Conservation (phyloP, 2,888 invertebrate genomes). For the Amitus sp. region DNA sequence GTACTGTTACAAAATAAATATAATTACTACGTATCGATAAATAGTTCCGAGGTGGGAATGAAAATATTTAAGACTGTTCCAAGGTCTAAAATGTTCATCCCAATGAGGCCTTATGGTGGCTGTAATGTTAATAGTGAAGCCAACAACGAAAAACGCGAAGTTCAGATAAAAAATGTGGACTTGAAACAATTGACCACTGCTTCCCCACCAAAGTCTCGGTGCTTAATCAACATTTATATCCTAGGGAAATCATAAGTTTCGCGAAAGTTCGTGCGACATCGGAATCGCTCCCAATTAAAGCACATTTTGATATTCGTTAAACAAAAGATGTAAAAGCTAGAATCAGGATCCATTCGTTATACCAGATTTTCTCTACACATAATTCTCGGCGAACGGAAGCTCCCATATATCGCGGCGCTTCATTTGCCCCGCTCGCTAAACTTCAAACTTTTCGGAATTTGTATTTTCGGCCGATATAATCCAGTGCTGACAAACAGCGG, state of each 20-base stretch:
- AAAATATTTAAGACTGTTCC: too few relatives aligned
- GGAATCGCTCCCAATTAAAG: slow-evolving; percentile 10
- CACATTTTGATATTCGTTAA: neutral
- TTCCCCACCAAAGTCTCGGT: slow-evolving; percentile 26
- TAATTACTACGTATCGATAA: too few relatives aligned
- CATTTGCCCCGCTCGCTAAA: slow-evolving; percentile 3
- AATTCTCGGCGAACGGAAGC: neutral
- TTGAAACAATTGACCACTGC: too few relatives aligned
- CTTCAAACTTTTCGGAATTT: neutral
- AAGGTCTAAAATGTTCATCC: too few relatives aligned
- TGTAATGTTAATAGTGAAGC: too few relatives aligned
- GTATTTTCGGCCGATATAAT: slow-evolving; percentile 5
- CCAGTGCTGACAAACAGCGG: neutral
- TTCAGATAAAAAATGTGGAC: too few relatives aligned
- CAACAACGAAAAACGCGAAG: too few relatives aligned
- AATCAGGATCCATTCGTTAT: neutral
- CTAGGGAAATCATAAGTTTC: slow-evolving; percentile 21
- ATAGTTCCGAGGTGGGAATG: too few relatives aligned
- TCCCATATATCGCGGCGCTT: neutral
- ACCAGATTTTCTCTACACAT: neutral
- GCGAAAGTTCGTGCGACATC: slow-evolving; percentile 17
- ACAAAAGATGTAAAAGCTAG: neutral
- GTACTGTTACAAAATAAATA: too few relatives aligned
- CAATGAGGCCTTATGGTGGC: too few relatives aligned
- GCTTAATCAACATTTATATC: slow-evolving; percentile 35